phyloP scores from a whole-genome alignment of 2,888 invertebrate genomes.

The Antheraea yamamai region DNA sequence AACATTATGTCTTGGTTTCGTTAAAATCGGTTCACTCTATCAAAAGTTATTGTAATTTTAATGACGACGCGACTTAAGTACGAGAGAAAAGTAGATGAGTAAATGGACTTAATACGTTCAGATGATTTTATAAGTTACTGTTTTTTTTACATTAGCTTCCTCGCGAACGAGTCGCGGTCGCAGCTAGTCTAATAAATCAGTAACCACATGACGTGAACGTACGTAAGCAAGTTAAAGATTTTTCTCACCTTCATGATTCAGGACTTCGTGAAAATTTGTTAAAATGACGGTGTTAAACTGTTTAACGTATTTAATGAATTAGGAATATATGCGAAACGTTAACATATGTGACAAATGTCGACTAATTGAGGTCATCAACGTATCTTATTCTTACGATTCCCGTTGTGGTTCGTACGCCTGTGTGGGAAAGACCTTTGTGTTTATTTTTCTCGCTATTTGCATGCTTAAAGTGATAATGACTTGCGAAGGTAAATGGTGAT shows the following conservation, averaged over 20 bases:
- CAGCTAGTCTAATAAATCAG: neutral
- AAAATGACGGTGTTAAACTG: slow-evolving; percentile 16
- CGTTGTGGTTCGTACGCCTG: neutral
- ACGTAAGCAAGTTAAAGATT: neutral
- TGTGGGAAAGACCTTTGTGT: slow-evolving; percentile 15
- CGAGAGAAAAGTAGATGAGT: no score
- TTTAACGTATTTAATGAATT: slow-evolving; percentile 16
- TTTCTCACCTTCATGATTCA: slow-evolving; percentile 10
- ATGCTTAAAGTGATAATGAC: slow-evolving; percentile 12
- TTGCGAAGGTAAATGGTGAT: slow-evolving; percentile 14
- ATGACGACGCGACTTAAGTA: no score
- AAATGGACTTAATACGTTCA: no score
- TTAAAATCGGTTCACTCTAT: no score
- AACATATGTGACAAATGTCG: slow-evolving; percentile 4
- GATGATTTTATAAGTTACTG: no score
- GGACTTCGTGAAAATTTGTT: neutral
- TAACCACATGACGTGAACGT: neutral
- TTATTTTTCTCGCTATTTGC: slow-evolving; percentile 12
- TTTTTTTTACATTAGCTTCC: no score
- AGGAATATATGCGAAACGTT: slow-evolving; percentile 14
- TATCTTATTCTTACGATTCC: neutral
- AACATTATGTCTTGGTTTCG: no score
- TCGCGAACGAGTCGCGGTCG: no score
- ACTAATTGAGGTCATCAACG: slow-evolving; percentile 15
- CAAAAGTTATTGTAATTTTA: no score